Evolutionary conservation across 2,888 invertebrate genomes (phyloP).

Genomic region (Dolomedes plantarius): DNA sequence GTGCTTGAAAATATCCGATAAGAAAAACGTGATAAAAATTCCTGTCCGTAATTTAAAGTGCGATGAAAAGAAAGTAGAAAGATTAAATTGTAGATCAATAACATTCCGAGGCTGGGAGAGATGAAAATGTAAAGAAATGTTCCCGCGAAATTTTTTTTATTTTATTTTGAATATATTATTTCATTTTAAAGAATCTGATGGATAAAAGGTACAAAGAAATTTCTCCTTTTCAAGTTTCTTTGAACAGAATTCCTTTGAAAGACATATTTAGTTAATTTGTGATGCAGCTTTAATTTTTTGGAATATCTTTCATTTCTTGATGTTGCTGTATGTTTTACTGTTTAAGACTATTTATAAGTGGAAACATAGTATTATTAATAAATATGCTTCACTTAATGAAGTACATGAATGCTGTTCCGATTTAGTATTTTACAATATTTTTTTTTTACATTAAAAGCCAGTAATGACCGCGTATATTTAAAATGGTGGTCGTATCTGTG

Average conservation of each 20-base stretch:
- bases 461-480: too few species aligned
- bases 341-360: too few species aligned
- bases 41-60: constrained; percentile 1
- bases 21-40: background rate
- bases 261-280: too few species aligned
- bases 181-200: background rate
- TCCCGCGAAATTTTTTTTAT: background rate
- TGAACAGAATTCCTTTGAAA: background rate
- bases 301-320: too few species aligned
- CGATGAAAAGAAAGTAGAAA: background rate
- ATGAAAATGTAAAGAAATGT: background rate
- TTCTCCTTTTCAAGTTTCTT: background rate
- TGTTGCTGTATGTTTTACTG: too few species aligned
- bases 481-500: too few species aligned
- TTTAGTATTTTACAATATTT: too few species aligned
- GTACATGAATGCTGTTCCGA: too few species aligned
- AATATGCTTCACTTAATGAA: too few species aligned
- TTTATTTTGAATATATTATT: background rate
- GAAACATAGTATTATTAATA: too few species aligned
- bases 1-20: background rate
- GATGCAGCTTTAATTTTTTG: too few species aligned
- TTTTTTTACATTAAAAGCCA: too few species aligned
- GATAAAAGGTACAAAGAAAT: background rate
- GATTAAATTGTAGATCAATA: background rate
- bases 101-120: background rate